Percentiles rank a stretch among this genome's conserved stretches.
Evolutionary conservation across 2,113 vertebrate genomes (phyloP).

Genomic region (Tonatia bakeri): DNA sequence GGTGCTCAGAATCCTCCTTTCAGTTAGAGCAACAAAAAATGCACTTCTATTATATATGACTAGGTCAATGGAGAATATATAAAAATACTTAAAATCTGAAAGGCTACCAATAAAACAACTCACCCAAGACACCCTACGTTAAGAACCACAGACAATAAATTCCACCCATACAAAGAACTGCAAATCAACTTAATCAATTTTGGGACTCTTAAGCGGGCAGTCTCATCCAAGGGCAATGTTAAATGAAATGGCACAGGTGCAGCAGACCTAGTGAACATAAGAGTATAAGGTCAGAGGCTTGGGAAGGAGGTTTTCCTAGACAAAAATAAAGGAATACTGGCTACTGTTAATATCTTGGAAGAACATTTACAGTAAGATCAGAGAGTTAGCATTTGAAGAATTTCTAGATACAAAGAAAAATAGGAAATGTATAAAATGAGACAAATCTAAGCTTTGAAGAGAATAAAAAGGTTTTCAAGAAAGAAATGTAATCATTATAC

Average conservation of each 20-base stretch:
- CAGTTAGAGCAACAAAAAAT: neutral
- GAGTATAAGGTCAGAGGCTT: rapidly evolving
- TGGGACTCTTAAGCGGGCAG: neutral
- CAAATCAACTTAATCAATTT: neutral
- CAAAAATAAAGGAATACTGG: neutral
- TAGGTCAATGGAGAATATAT: neutral
- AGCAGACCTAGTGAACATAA: neutral
- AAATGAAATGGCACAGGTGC: rapidly evolving
- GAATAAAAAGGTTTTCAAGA: neutral
- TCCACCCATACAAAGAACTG: neutral
- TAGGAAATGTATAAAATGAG: neutral
- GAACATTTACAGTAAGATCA: neutral
- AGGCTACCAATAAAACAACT: neutral
- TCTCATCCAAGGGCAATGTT: neutral
- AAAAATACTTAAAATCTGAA: neutral
- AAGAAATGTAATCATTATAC: neutral
- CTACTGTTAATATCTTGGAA: neutral
- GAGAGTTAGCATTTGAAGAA: neutral
- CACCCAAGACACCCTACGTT: neutral
- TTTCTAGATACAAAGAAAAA: neutral
- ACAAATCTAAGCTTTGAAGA: neutral
- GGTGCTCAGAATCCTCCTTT: neutral
- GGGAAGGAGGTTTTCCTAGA: rapidly evolving
- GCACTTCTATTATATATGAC: neutral
- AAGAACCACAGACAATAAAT: neutral